Base-by-base conservation (phyloP, 2,888 invertebrate species). In the Lycaena phlaeas region DNA sequence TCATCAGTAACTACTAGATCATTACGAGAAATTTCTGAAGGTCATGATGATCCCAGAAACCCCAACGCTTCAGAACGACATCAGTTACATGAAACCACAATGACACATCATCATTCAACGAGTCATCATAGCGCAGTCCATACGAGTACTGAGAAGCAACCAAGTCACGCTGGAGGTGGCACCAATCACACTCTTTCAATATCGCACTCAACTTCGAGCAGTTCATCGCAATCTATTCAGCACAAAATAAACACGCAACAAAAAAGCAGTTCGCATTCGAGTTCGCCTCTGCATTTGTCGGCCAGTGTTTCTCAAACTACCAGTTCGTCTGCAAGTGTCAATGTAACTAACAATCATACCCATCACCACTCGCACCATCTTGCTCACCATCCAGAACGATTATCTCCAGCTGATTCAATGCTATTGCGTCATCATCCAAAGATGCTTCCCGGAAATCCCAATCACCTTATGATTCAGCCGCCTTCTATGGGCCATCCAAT, bases 1-100 rank as follows among this genome's bases (percentile, higher is more conserved):
- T 89, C 89, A 45, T 90, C 90, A 11, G 87, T 91, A n/a, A 90
- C 90, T 10, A 89, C 90, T 4, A 86, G 92, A 53, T 86, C 86
- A 27, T 58, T 86, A 27, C 79, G 91, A 56, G 91, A 88, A 62
- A 86, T 87, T 48, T 81, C 87, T 12, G 87, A 87, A 57, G 82
- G 79, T 45, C 57, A 69, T 10, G 85, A 86, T 44, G 85, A 85
- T 52, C 73, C 77, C 18, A 67, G 85, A 59, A 64, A 84, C 60
- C 73, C 74, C 12, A 85, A 76, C 49, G 61, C 84, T 9, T 74
- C 85, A 4, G 89, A 89, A 54, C 73, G 88, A 44, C 89, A 89
- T 64, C 87, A 87, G 55, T 79, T 88, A 37, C 88, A 89, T 54
- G 89, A 89, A 63, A 88, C 89, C 45, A 88, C 88, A 3, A 77